Evolutionary conservation across 2,113 vertebrate species (phyloP), one percentile per base, ranked within the genome.

Genomic region (Cichladusa arquata): DNA sequence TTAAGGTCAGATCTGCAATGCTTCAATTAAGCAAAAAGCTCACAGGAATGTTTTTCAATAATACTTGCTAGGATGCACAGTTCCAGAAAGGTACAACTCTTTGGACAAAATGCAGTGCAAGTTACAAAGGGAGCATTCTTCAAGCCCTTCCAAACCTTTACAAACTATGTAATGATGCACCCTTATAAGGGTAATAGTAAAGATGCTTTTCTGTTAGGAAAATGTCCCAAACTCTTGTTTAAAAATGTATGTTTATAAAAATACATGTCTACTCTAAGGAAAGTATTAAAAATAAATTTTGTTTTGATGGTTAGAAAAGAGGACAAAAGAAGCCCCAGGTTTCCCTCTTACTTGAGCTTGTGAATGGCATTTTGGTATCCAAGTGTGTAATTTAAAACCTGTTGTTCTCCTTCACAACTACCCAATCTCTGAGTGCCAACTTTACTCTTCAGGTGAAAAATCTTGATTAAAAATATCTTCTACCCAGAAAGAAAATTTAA

Each of bases 381-480:
- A 40, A 65, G 12, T 19, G 18, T 80, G 62, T 65, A 5, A 38
- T 8, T 19, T 67, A 50, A 81, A 17, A 53, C 6, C 5, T 23
- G 1, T 7, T 2, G 1, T 10, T 67, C 14, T 57, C 28, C 60
- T 51, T 38, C 19, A 47, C 62, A 71, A 29, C 12, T 34, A 48
- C 11, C 8, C 2, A 1, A 28, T 40, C 79, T 50, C 54, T 77
- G 22, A 13, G 40, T 38, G 38, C 12, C 1, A 0, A 11, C 20
- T n/a, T 70, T 25, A 61, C 9, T 31, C 2, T 62, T 47, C 51
- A 40, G 44, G 64, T 58, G 38, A 86, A 79, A 74, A 70, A 38
- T 8, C 9, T 40, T 25, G 31, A 66, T 56, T 25, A 77, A 72
- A 62, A 51, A n/a, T 40, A 40, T 36, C 8, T 60, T 50, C 25